Conservation (phyloP, 2,888 invertebrate species). For the Icerya purchasi region DNA sequence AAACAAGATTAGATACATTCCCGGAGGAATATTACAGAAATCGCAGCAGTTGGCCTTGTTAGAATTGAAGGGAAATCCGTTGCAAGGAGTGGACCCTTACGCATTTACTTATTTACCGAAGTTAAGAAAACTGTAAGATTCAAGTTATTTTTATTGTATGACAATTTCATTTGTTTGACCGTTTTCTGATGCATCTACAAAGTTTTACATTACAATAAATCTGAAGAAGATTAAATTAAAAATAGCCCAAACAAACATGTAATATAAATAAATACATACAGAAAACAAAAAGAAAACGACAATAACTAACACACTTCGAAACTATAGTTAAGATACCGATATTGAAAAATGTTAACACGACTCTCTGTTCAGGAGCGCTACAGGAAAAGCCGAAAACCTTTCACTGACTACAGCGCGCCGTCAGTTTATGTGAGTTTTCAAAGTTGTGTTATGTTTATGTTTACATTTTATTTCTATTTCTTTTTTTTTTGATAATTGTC, state of each 20-base stretch:
- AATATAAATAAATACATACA: too few relatives aligned
- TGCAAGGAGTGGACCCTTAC: constrained; percentile 41
- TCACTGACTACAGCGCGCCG: background rate
- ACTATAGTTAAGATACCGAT: too few relatives aligned
- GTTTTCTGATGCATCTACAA: too few relatives aligned
- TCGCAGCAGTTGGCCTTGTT: constrained; percentile 47
- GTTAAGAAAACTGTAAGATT: constrained; percentile 57
- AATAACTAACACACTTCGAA: too few relatives aligned
- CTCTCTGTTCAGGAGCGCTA: constrained; percentile 5
- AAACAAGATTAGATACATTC: constrained; percentile 57
- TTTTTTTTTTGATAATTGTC: too few relatives aligned
- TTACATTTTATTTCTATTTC: too few relatives aligned
- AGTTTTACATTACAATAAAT: too few relatives aligned
- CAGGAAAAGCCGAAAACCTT: background rate
- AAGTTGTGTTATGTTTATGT: background rate
- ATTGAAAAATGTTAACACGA: constrained; percentile 7
- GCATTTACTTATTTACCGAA: constrained; percentile 55
- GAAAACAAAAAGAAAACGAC: too few relatives aligned
- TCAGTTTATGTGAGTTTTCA: background rate
- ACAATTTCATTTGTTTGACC: too few relatives aligned
- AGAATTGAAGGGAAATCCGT: constrained; percentile 65
- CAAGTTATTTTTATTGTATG: constrained; percentile 14
- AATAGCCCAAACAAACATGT: too few relatives aligned
- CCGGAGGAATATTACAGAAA: constrained; percentile 43
- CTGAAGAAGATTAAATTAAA: too few relatives aligned